Base-by-base conservation (phyloP, 2,888 invertebrate species). In the Panzeria rudis region DNA sequence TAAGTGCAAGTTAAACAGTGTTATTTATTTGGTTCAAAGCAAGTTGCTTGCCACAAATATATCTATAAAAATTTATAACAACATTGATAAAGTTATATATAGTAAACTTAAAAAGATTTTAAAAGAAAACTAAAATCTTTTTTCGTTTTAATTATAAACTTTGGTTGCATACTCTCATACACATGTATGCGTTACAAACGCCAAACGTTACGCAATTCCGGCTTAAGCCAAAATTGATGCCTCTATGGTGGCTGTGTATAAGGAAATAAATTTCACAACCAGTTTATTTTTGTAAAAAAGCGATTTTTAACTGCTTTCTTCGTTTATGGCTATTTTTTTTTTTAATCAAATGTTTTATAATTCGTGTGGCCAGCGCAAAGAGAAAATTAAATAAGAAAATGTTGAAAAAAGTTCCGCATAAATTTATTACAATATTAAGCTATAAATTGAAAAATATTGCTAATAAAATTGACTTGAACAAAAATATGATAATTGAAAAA, bases 231-330 rank as follows among this genome's bases (percentile, higher is more conserved):
- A 50, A 61, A 82, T 32, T 76, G 76, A 81, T 69, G 81, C 35
- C 75, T 76, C 47, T 17, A 44, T 23, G 50, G n/a, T 32, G 25
- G 35, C 56, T 44, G 66, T 4, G 38, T 41, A 83, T 64, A 83
- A 84, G 84, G 84, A 84, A 84, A 84, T 84, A 72, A 13, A 6
- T 68, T 84, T 77, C 23, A 68, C 23, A 84, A 81, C 84, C 81
- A 68, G 81, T 81, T 81, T 76, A 15, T 15, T 29, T 61, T 35
- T 20, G 17, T n/a, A 52, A 56, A 38, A 44, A 17, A 41, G 13
- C 62, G 6, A 25, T 32, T 64, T 72, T 72, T 35, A 38, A 8
- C 32, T 56, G n/a, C 38, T 78, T 78, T 50, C 68, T 69, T 78
- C 38, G 17, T 61, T 35, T 69, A 61, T 80, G 59, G 47, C 64